Base-by-base conservation (phyloP, 2,888 invertebrate species). In the Hydrotaea diabolus region DNA sequence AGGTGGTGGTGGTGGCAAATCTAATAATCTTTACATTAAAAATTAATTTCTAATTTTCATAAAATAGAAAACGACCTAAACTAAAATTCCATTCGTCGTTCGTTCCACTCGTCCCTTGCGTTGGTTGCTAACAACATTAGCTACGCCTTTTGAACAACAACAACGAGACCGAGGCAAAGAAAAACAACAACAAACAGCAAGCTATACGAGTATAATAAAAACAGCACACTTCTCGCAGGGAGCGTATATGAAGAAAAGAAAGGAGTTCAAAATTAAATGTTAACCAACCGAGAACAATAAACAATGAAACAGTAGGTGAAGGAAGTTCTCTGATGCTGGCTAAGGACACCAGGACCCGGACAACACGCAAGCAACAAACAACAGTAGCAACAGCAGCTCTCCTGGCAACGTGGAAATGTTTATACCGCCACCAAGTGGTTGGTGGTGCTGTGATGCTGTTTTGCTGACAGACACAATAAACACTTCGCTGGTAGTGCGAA, bases 211-310 rank as follows among this genome's bases (percentile, higher is more conserved):
- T n/a, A n/a, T 7, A 59, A 59, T 9, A 59, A 26, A 26, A 21
- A 7, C 0, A 55, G 21, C 55, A 21, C 21, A 21, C 9, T 21
- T 55, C 31, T 31, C 55, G 21, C 55, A 11, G 21, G 19, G 21
- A 55, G 21, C 19, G 19, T 21, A 55, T 9, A 19, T 9, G 55
- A 9, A 55, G 55, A n/a, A 21, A 21, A 8, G 59, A 13, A 26
- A 2, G 55, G 55, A 26, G 31, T 31, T 31, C 31, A 62, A 57
- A 31, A 62, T 62, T 62, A 62, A 62, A 62, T 15, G 64, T 19
- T 19, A 64, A 64, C 64, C 31, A 64, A 64, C 17, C 64, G 36
- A 64, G 31, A 31, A 64, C 17, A 4, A 64, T 64, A 64, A 64
- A 64, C 64, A 64, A 64, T 64, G 64, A 36, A 31, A 64, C 23